Base-by-base conservation (phyloP, 2,113 vertebrate species). In the Calidris pygmaea region DNA sequence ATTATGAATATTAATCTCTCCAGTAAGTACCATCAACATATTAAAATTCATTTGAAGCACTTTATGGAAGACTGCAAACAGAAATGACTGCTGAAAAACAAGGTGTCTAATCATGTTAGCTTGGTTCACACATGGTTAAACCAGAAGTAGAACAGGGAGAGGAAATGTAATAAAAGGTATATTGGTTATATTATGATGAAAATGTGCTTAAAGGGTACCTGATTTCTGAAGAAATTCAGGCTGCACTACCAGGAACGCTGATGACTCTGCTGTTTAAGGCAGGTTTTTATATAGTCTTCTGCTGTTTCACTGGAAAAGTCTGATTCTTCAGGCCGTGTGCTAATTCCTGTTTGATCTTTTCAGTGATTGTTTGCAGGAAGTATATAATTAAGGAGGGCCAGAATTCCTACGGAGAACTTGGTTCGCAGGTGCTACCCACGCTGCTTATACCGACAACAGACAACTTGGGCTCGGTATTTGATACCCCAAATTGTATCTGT, bases 1-100 rank as follows among this genome's bases (percentile, higher is more conserved):
- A 98, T 98, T 98, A 98, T 97, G 97, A 98, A 98, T 98, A 98
- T 98, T 98, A 99, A 98, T 98, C 98, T 98, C 97, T 97, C 89
- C 96, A 96, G 95, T 96, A 98, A 98, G 97, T 95, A 97, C 95
- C 95, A 97, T 97, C 97, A 98, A 98, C 97, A 97, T 97, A 98
- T 98, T 97, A 98, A 98, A 98, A 98, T 98, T 98, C 98, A 98
- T 97, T 98, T 94, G 95, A 96, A 97, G 91, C 96, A 96, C 96
- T 98, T 98, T 96, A 97, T 97, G 97, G 98, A 94, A 98, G 97
- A 97, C 94, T 96, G 97, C 82, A 96, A 97, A 87, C 47, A 23
- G 95, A 97, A 97, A 95, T 95, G 97, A 95, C 81, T 97, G 89
- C 85, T 95, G 94, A 92, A 95, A 97, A 95, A 90, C 92, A 95